Evolutionary conservation across 2,888 invertebrate genomes (phyloP), one percentile per base, ranked within the genome.

Genomic region (Thymelicus lineola): DNA sequence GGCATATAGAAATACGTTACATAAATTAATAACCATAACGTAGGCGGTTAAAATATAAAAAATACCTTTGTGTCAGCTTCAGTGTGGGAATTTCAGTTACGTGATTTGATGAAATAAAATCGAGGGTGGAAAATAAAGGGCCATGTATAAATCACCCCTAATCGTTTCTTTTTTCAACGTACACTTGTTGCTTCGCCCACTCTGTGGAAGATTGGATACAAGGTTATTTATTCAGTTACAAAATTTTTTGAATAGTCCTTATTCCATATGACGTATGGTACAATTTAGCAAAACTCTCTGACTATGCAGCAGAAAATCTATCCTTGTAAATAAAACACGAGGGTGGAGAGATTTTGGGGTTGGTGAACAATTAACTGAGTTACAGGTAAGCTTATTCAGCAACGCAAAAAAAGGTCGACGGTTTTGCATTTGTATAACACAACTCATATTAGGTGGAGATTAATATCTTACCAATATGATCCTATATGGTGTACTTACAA

Each of bases 21-120:
- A 48, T 50, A n/a, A n/a, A n/a, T n/a, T n/a, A 62, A 36, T 57
- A 36, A 28, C 58, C 58, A 20, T 38, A 14, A 17, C 46, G 17
- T 35, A 69, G 69, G 62, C 62, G 57, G 68, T 62, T 68, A 46
- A 5, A 57, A 36, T 12, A 20, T 10, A 38, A 63, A 63, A 63
- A 73, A 70, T 72, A 70, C 61, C 50, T 45, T 64, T 65, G 61
- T 0, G 36, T 53, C 53, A 4, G 1, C 9, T 17, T 59, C 76
- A 87, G 86, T 91, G 91, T 93, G 93, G 90, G 93, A 93, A 93
- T 90, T 90, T 93, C 91, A 87, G 91, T 93, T 93, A 88, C 84
- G 80, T 84, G 82, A 86, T 87, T 83, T 82, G 80, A 82, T 78
- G 76, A 84, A 82, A 80, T 77, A 76, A 81, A 84, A 78, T 81